Evolutionary conservation across 2,113 vertebrate species (phyloP), one percentile per base, ranked within the genome.

Genomic region (Maccullochella peelii): DNA sequence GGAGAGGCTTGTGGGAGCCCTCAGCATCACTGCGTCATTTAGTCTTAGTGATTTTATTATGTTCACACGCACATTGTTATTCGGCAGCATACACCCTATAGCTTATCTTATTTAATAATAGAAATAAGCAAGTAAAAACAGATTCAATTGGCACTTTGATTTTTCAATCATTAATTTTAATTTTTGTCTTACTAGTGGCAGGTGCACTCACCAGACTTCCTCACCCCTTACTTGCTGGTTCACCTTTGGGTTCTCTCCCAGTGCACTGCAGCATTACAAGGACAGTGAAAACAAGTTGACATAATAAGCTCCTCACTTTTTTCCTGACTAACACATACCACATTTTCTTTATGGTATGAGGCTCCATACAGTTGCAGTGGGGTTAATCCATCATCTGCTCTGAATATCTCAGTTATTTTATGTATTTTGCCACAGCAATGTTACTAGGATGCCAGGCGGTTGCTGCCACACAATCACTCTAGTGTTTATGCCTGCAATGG

Each of bases 11-110:
- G 25, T 54, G 73, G 33, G 6, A 77, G 71, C 59, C 79, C 86
- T 82, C 74, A 86, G 78, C 86, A 86, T 91, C 87, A 92, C 91
- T 94, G 94, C 94, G 92, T 94, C 93, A 92, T 91, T 92, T 74
- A 84, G 50, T 27, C 47, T 33, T 2, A 47, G 79, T 38, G 72
- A 44, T 80, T 86, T 74, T 77, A 75, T 79, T 38, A 74, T 54
- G 33, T 73, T 79, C 27, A 9, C 49, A 78, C 36, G 8, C 40
- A 58, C 67, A 27, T 44, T 59, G 18, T 71, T 79, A 67, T 80
- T 73, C 12, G 2, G 8, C 25, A 65, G 2, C 33, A 61, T 3
- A 16, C 27, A 58, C 11, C 4, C 7, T 21, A 20, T 1, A 25
- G 1, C 9, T 16, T 1, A 15, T 23, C 10, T 21, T 69, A 20